Evolutionary conservation across 2,113 vertebrate genomes (phyloP).

Genomic region (Hippocampus comes): DNA sequence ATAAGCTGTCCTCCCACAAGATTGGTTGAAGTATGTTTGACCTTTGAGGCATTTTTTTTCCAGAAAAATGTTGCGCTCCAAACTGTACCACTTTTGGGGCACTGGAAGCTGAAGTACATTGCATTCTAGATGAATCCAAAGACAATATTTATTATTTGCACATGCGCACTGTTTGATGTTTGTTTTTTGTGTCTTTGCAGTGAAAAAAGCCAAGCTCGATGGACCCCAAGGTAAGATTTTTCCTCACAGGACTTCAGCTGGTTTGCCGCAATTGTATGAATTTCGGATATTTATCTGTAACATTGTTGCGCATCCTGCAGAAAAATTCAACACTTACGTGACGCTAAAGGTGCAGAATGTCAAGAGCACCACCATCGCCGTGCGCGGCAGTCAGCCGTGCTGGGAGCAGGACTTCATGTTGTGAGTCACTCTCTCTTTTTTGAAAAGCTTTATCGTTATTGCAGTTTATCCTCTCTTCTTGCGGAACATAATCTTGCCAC

Average conservation of each 20-base stretch:
- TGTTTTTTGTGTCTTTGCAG: slow-evolving; percentile 66
- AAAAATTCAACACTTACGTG: slow-evolving; percentile 98
- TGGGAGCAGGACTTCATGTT: slow-evolving; percentile 99
- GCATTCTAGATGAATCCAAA: too few species aligned
- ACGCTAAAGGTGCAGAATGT: slow-evolving; percentile 98
- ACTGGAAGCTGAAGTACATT: too few species aligned
- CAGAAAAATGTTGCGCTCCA: too few species aligned
- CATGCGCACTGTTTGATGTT: not conserved
- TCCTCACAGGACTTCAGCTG: not conserved
- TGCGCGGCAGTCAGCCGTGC: slow-evolving; percentile 91
- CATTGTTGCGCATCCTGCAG: slow-evolving; percentile 62
- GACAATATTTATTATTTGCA: not conserved
- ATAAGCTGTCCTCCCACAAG: too few species aligned
- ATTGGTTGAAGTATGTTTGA: too few species aligned
- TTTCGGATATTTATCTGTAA: not conserved
- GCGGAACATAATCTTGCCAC: not conserved
- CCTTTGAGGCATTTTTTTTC: too few species aligned
- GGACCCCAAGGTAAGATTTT: slow-evolving; percentile 87
- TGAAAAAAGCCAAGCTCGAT: slow-evolving; percentile 98
- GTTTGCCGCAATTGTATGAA: not conserved
- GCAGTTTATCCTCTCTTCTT: slow-evolving; percentile 4
- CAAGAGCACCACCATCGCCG: slow-evolving; percentile 95
- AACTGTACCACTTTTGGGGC: too few species aligned
- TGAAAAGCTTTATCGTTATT: not conserved
- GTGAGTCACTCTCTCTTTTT: slow-evolving; percentile 73